Evolutionary conservation across 1,140 invertebrate species (phyloP).

Genomic region (Ganaspis sp.): DNA sequence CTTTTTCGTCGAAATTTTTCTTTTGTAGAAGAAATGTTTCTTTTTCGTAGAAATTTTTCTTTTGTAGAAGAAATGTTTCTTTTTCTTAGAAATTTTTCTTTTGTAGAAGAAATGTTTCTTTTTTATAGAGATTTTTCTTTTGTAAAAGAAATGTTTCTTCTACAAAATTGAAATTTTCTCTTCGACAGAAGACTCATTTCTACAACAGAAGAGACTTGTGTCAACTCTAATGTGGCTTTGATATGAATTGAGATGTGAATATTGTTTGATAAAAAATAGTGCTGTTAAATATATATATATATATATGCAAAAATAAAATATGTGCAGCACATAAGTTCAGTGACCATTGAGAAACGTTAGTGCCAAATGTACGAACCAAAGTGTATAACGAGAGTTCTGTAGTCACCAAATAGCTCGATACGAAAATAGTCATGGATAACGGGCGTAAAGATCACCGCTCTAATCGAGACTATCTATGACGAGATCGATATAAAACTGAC

Average conservation of each 20-base stretch:
- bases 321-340: conserved; percentile 70
- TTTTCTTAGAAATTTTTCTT: too few relatives aligned
- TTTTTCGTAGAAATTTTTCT: too few relatives aligned
- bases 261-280: conserved; percentile 9
- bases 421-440: conserved; percentile 64
- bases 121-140: too few relatives aligned
- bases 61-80: too few relatives aligned
- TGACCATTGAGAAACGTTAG: conserved; percentile 71
- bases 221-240: background rate
- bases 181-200: background rate
- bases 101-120: too few relatives aligned
- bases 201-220: background rate
- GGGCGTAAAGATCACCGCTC: conserved; percentile 49
- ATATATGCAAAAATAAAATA: too few relatives aligned
- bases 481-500: background rate
- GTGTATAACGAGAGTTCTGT: conserved; percentile 49
- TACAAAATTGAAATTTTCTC: too few relatives aligned
- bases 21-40: too few relatives aligned
- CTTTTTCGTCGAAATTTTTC: too few relatives aligned
- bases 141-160: too few relatives aligned
- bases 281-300: too few relatives aligned
- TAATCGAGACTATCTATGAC: conserved; percentile 41
- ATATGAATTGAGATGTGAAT: background rate
- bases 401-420: conserved; percentile 57
- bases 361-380: conserved; percentile 66